Evolutionary conservation across 2,113 vertebrate species (phyloP), one percentile per base, ranked within the genome.

Genomic region (Girardinichthys multiradiatus): DNA sequence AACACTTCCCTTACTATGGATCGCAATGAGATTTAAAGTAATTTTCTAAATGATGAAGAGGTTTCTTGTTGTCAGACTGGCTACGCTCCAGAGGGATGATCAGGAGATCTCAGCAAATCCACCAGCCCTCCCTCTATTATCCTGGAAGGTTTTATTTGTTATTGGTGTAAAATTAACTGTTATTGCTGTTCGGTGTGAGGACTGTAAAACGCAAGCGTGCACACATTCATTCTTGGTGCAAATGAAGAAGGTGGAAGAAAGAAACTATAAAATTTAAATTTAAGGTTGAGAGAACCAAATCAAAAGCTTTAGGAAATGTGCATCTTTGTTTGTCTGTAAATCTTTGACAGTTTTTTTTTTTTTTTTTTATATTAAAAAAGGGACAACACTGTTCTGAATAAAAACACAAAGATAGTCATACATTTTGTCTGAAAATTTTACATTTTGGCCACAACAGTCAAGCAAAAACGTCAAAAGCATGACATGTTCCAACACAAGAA

Each of bases 21-120:
- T 17, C 12, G 78, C 65, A 80, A 71, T 73, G 68, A 83, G 82
- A 62, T 80, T 75, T 59, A 68, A 82, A 86, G 82, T 77, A 69
- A 84, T 81, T 78, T 60, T 35, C 15, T 12, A 24, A 83, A 78
- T 81, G 73, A 89, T 27, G 21, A 74, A 72, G 33, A 35, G 54
- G 61, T 81, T 83, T 74, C 31, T 57, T 31, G 31, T 21, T 45
- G 42, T 80, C 62, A 45, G 1, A 39, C 4, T 3, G 51, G 63
- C 78, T 77, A 27, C 81, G 58, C 60, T 80, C 29, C 61, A 80
- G 42, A 66, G 72, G 45, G 51, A 62, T 64, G 71, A 83, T 70
- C 70, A 72, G n/a, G 13, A 64, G 26, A 79, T 28, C 45, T 68
- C 54, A 60, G 51, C 42, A 77, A 75, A 61, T 68, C 74, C 69